Evolutionary conservation across 53 echinoderm and acorn worm genomes (phyloP).

Genomic region (Pentamera pediparva): DNA sequence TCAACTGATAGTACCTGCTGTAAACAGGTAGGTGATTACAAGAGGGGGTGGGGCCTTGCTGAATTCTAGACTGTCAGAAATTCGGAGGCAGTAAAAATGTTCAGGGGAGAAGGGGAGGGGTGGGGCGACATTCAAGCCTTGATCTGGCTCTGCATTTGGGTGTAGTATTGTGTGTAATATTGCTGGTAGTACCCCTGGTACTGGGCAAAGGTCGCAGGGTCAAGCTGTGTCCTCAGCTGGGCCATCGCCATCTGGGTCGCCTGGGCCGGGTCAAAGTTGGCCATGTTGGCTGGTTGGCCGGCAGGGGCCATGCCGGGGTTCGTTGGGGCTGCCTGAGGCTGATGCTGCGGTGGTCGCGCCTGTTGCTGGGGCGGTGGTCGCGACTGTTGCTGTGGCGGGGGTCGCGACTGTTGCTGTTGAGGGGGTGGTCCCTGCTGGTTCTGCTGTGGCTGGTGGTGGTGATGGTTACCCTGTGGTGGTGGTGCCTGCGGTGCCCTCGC

Average conservation of each 20-base stretch:
- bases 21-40: too few relatives aligned
- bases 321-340: neutral
- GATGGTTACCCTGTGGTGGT: neutral
- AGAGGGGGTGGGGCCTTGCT: too few relatives aligned
- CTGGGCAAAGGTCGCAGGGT: conserved; percentile 73
- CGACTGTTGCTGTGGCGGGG: neutral
- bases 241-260: conserved; percentile 41
- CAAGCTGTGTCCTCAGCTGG: conserved; percentile 45
- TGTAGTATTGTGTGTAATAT: conserved; percentile 83
- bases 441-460: conserved; percentile 22
- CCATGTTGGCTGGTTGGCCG: neutral
- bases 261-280: conserved; percentile 52
- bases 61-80: too few relatives aligned
- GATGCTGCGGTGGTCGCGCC: neutral
- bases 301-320: neutral
- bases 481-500: neutral
- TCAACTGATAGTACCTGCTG: too few relatives aligned
- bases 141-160: conserved; percentile 58
- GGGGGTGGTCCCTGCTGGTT: conserved; percentile 23
- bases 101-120: too few relatives aligned
- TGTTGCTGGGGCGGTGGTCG: conserved; percentile 9
- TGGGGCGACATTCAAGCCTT: conserved; percentile 3
- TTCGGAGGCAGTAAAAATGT: too few relatives aligned
- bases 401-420: conserved; percentile 27
- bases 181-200: conserved; percentile 92